A percentile compares a stretch with the other conserved stretches of the same genome.
Conservation (phyloP, 37 sponge, comb jelly and placozoan genomes). For the Halichondria panicea region DNA sequence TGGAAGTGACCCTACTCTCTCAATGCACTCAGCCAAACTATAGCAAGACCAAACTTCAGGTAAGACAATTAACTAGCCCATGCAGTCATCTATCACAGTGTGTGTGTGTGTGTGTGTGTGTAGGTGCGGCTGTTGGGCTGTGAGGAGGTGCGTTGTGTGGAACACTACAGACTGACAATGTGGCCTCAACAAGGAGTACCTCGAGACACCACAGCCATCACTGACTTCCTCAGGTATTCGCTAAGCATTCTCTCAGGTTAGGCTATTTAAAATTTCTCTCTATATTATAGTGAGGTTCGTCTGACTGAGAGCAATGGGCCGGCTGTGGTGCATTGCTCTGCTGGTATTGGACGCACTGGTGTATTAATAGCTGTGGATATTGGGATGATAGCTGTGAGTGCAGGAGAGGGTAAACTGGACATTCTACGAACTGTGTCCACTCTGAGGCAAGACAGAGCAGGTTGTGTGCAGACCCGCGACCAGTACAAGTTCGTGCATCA, state of each 20-base stretch:
- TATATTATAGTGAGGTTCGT: constrained; percentile 9
- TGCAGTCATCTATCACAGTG: no score
- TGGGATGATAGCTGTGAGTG: constrained; percentile 48
- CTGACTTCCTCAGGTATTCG: constrained; percentile 39
- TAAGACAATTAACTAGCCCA: no score
- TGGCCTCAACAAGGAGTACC: constrained; percentile 92
- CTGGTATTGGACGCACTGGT: constrained; percentile 88
- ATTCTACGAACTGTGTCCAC: constrained; percentile 65
- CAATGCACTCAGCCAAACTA: constrained; percentile 11
- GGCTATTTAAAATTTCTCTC: not conserved
- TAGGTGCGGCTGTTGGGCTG: constrained; percentile 38
- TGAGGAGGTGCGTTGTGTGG: constrained; percentile 54
- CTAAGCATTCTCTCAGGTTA: not conserved
- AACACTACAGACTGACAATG: constrained; percentile 77
- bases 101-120: no score
- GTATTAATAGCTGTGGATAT: constrained; percentile 67
- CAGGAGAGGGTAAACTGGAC: constrained; percentile 55
- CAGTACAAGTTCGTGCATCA: constrained; percentile 76
- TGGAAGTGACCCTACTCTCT: constrained; percentile 51
- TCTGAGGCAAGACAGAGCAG: constrained; percentile 82
- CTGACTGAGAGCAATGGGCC: constrained; percentile 48
- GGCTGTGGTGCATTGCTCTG: constrained; percentile 80
- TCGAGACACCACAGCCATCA: constrained; percentile 36
- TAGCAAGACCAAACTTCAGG: constrained; percentile 35
- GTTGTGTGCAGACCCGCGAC: constrained; percentile 82